Base-by-base conservation (phyloP, 92 coral and sea anemone genomes). In the Palythoa heliodiscus region DNA sequence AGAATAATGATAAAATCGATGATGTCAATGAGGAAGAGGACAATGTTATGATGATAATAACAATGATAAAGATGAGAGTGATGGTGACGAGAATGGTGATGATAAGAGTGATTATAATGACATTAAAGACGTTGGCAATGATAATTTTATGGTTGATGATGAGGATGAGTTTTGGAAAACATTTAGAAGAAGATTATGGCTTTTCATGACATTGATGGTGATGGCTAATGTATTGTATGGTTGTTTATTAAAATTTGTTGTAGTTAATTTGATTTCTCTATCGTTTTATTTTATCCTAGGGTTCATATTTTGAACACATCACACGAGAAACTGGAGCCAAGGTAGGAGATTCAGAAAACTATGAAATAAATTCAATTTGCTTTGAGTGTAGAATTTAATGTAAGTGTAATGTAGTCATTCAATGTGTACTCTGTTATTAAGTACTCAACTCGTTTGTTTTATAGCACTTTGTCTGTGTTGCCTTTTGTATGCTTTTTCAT, bases 241-340 rank as follows among this genome's bases (percentile, higher is more conserved):
- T 55, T 0, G 19, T 12, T 55, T 12, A 55, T 55, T 55, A 55
- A 12, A 12, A 55, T 12, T 55, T 12, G 16, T 10, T 55, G 61
- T 12, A 55, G 1, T 12, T 43, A 3, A 43, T 43, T 43, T 43
- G 13, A 8, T 12, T 55, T 12, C 8, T 55, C 15, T 55, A 1
- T 3, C 3, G 7, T 60, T 19, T 78, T 50, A 15, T 63, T 91
- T 29, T 0, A 48, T 52, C 67, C 74, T 2, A 95, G 98, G 93
- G 88, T 48, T 94, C 95, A 35, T 95, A 90, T 88, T 92, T 92
- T 78, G 93, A 92, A 70, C 98, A 95, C 85, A 95, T 94, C 29
- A 35, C 89, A 67, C 92, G 91, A 74, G 94, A 94, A 88, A 95
- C 98, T 22, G 98, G 98, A 70, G 98, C 98, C 25, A 95, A 95